phyloP scores from a whole-genome alignment of 2,113 vertebrate species.

The Jacana jacana region DNA sequence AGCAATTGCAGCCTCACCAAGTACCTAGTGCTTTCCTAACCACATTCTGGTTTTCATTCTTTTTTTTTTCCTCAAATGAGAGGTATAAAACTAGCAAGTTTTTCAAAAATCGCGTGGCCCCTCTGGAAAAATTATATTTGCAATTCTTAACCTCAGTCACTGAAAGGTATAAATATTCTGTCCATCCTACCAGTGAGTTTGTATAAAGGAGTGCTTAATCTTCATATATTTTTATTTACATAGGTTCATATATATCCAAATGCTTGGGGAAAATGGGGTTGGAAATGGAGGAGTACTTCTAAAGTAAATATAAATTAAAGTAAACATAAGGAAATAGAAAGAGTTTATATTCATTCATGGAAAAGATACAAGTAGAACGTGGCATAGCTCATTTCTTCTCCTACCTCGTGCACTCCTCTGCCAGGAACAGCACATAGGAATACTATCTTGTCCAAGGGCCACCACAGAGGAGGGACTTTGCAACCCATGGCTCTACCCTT shows the following conservation, averaged over 20 bases:
- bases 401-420: not conserved
- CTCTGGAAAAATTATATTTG: conserved; percentile 6
- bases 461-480: not conserved
- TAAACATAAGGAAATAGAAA: not conserved
- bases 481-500: not conserved
- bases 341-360: not conserved
- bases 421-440: not conserved
- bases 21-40: not conserved
- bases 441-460: not conserved
- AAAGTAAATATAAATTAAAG: conserved; percentile 16
- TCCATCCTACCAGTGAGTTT: not conserved
- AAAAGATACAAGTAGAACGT: not conserved
- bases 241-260: conserved; percentile 13
- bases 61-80: not conserved
- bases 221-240: not conserved
- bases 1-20: not conserved
- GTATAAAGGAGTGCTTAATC: not conserved
- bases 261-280: not conserved
- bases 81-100: not conserved
- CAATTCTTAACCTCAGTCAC: not conserved
- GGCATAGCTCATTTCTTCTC: not conserved
- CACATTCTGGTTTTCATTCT: not conserved
- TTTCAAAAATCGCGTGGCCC: not conserved
- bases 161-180: conserved; percentile 14
- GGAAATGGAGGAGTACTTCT: not conserved